phyloP scores from a whole-genome alignment of 2,888 invertebrate species.

The Incurvaria masculella region DNA sequence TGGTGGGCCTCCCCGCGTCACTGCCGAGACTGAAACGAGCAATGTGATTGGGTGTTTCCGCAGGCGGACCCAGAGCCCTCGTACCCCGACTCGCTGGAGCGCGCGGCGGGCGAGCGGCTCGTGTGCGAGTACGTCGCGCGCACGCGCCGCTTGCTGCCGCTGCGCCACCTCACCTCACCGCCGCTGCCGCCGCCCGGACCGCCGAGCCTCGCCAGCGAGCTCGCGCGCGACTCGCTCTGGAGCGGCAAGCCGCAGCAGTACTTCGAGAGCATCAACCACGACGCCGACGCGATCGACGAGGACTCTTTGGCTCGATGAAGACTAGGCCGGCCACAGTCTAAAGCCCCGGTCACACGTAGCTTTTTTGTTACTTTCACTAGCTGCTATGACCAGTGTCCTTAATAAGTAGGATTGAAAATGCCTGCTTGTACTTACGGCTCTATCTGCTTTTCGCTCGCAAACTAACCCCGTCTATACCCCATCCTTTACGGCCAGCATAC shows the following conservation, averaged over 20 bases:
- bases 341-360: background rate
- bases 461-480: too few species aligned
- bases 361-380: too few species aligned
- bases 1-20: too few species aligned
- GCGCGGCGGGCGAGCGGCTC: slow-evolving; percentile 15
- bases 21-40: too few species aligned
- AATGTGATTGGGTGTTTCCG: slow-evolving; percentile 7
- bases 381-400: too few species aligned
- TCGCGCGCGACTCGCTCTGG: slow-evolving; percentile 56
- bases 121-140: slow-evolving; percentile 42
- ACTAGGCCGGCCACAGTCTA: background rate
- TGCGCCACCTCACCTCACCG: slow-evolving; percentile 22
- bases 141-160: slow-evolving; percentile 29
- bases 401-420: too few species aligned
- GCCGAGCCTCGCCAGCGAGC: slow-evolving; percentile 22
- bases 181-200: slow-evolving; percentile 16
- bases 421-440: too few species aligned
- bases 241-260: slow-evolving; percentile 51
- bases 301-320: slow-evolving; percentile 32
- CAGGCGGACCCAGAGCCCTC: slow-evolving; percentile 10
- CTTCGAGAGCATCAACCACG: slow-evolving; percentile 67
- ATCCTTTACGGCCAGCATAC: too few species aligned
- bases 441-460: too few species aligned
- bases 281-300: slow-evolving; percentile 25
- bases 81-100: slow-evolving; percentile 16